Conservation (phyloP, 2,113 vertebrate genomes). For the Dendropsophus ebraccatus region DNA sequence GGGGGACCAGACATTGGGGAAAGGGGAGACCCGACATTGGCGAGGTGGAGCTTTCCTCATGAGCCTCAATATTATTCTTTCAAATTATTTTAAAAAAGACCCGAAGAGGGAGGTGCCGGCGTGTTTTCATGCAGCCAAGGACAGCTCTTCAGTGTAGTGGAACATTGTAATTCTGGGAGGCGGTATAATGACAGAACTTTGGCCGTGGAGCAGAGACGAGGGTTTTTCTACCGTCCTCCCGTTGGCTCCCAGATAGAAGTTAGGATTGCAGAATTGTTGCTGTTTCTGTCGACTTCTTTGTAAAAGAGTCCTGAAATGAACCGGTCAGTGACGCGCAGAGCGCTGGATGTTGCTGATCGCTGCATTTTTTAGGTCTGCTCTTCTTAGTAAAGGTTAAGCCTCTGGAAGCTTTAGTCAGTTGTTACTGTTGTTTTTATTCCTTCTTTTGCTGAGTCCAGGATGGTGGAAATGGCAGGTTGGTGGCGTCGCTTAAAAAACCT, state of each 20-base stretch:
- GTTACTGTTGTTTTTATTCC: background rate
- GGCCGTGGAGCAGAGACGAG: constrained; percentile 32
- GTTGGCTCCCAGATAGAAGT: background rate
- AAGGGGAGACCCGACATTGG: constrained; percentile 5
- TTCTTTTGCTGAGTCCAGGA: background rate
- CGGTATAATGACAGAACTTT: constrained; percentile 12
- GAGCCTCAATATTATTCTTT: constrained; percentile 34
- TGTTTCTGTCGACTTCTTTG: constrained; percentile 36
- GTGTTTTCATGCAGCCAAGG: background rate
- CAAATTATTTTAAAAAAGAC: constrained; percentile 6
- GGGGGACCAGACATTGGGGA: no score
- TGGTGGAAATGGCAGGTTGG: background rate
- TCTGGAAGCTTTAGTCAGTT: background rate
- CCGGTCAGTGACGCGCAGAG: constrained; percentile 21
- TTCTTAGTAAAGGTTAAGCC: background rate
- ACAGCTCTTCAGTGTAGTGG: background rate
- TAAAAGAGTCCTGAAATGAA: constrained; percentile 48
- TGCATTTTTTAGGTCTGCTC: background rate
- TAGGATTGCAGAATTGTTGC: background rate
- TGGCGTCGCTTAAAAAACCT: no score
- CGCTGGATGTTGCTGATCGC: constrained; percentile 10
- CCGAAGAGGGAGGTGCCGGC: background rate
- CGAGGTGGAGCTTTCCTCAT: constrained; percentile 1
- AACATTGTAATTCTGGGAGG: constrained; percentile 43
- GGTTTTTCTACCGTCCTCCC: constrained; percentile 29